phyloP scores from a whole-genome alignment of 2,797 vertebrate genomes.

The Acrossocheilus fasciatus region DNA sequence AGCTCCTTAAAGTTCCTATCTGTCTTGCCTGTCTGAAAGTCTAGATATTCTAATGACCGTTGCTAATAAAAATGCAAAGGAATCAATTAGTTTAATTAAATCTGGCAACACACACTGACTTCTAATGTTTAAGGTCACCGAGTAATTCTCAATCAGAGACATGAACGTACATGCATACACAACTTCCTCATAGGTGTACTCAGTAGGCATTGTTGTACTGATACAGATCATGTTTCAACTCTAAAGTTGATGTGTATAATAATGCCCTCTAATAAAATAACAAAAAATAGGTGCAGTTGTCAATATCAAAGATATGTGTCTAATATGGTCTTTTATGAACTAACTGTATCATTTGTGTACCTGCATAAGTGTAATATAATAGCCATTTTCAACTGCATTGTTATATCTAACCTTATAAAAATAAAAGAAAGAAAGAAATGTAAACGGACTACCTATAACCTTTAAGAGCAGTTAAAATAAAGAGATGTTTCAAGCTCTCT shows the following conservation, averaged over 20 bases:
- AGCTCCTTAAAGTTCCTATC: slow-evolving; percentile 76
- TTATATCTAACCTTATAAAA: neutral
- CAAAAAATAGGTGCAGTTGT: neutral
- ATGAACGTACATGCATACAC: slow-evolving; percentile 22
- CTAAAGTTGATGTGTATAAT: neutral
- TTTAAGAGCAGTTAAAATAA: neutral
- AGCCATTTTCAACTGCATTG: neutral
- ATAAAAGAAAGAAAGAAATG: neutral
- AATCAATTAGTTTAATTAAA: slow-evolving; percentile 96
- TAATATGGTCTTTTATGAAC: neutral
- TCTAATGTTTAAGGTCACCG: slow-evolving; percentile 76
- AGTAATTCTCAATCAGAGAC: slow-evolving; percentile 46
- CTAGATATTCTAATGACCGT: slow-evolving; percentile 85
- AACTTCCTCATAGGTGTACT: slow-evolving; percentile 18
- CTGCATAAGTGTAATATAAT: neutral
- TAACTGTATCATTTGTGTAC: neutral
- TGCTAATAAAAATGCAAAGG: slow-evolving; percentile 89
- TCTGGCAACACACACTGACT: slow-evolving; percentile 82
- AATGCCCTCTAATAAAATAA: neutral
- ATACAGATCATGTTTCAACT: slow-evolving; percentile 12
- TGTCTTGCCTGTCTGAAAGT: slow-evolving; percentile 82
- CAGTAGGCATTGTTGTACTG: slow-evolving; percentile 19
- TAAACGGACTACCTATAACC: neutral
- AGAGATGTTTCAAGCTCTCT: neutral
- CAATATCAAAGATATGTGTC: neutral